These are phyloP conservation scores for Vanessa tameamea DNA, from an alignment of 1,140 invertebrate species.

Conservation along the genomic window DNA sequence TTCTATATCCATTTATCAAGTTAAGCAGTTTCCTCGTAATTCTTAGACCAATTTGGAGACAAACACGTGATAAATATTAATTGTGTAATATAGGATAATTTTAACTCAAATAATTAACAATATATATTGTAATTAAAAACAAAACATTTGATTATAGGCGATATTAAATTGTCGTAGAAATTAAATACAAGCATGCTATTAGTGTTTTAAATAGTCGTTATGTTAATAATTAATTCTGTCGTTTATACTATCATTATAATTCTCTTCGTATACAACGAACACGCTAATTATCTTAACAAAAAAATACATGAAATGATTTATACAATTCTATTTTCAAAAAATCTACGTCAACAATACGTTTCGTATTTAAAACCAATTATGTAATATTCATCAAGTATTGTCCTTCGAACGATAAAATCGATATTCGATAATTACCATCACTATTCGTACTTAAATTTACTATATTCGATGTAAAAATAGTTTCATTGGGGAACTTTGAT, in stretches of 20 bases:
- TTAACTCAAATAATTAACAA: background rate
- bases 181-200: conserved; percentile 9
- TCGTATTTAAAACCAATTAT: conserved; percentile 43
- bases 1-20: no score
- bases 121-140: background rate
- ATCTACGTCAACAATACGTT: conserved; percentile 12
- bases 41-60: no score
- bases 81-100: no score
- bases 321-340: conserved; percentile 8
- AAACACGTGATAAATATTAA: no score
- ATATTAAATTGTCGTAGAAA: conserved; percentile 4
- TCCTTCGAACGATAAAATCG: conserved; percentile 8
- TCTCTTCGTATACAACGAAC: conserved; percentile 17
- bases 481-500: conserved; percentile 34
- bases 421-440: conserved; percentile 18
- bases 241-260: conserved; percentile 33
- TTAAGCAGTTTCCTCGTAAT: no score
- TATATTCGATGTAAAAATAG: conserved; percentile 20
- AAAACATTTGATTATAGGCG: background rate
- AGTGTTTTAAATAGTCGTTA: conserved; percentile 21
- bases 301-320: conserved; percentile 29
- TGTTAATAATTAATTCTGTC: conserved; percentile 30
- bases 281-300: conserved; percentile 27
- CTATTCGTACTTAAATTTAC: conserved; percentile 22
- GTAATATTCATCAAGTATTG: conserved; percentile 12